phyloP scores from a whole-genome alignment of 2,113 vertebrate genomes.

The Furnarius figulus region DNA sequence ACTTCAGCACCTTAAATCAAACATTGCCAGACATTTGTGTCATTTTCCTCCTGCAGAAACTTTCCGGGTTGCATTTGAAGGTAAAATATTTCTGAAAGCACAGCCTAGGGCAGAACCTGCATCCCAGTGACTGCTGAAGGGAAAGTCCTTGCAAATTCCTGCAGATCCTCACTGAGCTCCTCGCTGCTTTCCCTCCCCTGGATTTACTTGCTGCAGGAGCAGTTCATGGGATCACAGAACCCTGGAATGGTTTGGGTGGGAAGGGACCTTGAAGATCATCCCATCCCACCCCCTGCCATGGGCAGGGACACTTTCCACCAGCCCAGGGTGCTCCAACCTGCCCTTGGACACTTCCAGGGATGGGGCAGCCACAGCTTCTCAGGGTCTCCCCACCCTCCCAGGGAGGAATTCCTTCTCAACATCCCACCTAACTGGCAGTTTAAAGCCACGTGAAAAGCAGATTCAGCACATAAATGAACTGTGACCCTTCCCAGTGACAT shows the following conservation, averaged over 20 bases:
- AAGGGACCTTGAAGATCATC: background rate
- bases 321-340: accelerated
- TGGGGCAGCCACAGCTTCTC: background rate
- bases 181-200: background rate
- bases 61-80: background rate
- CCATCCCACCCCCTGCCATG: background rate
- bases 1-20: background rate
- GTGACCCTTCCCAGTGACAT: background rate
- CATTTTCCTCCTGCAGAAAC: background rate
- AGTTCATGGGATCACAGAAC: background rate
- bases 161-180: background rate
- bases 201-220: slow-evolving; percentile 2
- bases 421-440: too few species aligned
- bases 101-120: background rate
- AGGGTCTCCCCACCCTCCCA: background rate
- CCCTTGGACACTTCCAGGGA: background rate
- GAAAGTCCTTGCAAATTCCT: background rate
- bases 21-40: background rate
- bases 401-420: background rate
- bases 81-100: background rate
- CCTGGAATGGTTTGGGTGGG: background rate
- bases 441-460: background rate
- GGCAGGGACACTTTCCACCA: background rate
- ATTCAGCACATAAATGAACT: background rate
- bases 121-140: background rate